Evolutionary conservation across 2,797 vertebrate genomes (phyloP).

Genomic region (Scolopax bukidnonensis): DNA sequence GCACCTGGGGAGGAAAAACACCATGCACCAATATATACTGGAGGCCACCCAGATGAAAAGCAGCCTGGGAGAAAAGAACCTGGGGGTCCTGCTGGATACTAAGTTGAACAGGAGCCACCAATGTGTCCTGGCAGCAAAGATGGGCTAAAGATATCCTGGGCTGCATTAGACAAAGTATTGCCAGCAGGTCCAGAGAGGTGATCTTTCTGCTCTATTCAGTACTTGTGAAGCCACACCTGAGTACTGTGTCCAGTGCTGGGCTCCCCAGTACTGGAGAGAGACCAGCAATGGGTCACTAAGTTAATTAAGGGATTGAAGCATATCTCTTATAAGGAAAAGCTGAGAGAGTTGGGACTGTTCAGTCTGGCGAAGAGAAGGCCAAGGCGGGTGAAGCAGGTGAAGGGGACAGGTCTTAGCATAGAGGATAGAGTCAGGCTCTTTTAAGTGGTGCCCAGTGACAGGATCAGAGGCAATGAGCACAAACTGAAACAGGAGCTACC

Average conservation of each 20-base stretch:
- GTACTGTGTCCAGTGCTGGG: not conserved
- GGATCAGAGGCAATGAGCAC: not conserved
- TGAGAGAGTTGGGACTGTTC: not conserved
- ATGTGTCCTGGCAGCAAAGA: not conserved
- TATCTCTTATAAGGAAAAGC: not conserved
- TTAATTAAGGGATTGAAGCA: not conserved
- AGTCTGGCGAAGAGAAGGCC: not conserved
- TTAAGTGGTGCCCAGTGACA: not conserved
- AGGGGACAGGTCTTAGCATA: not conserved
- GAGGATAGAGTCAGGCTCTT: not conserved
- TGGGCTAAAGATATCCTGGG: not conserved
- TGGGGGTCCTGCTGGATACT: not conserved
- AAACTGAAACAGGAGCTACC: not conserved
- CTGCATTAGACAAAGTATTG: not conserved
- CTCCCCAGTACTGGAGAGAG: not conserved
- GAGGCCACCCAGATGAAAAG: not conserved
- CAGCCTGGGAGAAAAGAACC: not conserved
- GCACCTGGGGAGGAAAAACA: not conserved
- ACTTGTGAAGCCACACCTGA: not conserved
- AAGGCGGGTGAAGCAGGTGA: accelerated
- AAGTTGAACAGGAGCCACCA: not conserved
- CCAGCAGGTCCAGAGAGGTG: not conserved
- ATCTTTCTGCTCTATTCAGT: not conserved
- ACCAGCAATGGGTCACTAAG: not conserved
- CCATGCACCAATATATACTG: not conserved